A percentile compares a stretch with the other conserved stretches of the same genome.
These are phyloP conservation scores for Drosophila tropicalis DNA, from an alignment of 1,140 invertebrate genomes.

Conservation along the genomic window DNA sequence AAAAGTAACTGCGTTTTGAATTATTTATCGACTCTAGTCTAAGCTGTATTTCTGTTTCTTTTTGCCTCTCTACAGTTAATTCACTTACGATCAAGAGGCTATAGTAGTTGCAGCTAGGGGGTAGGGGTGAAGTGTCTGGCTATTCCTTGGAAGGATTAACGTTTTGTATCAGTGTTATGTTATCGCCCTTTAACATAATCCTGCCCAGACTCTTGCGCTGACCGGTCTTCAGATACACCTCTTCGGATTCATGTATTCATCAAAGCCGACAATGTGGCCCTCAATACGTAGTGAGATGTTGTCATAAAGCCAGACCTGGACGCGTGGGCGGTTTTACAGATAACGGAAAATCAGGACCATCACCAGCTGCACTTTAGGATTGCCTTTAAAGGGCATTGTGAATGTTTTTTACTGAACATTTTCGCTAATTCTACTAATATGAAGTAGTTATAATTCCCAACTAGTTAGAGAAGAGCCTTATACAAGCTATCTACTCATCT, in stretches of 20 bases:
- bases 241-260: conserved; percentile 99
- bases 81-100: conserved; percentile 47
- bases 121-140: conserved; percentile 15
- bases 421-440: conserved; percentile 22
- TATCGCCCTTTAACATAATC: conserved; percentile 96
- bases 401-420: conserved; percentile 17
- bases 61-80: conserved; percentile 46
- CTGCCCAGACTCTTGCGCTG: conserved; percentile 92
- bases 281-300: conserved; percentile 97
- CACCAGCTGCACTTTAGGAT: conserved; percentile 98
- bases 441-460: no score
- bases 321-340: conserved; percentile 95
- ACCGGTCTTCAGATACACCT: conserved; percentile 95
- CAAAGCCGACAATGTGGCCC: conserved; percentile 99
- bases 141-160: conserved; percentile 85
- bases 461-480: no score
- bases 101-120: conserved; percentile 19
- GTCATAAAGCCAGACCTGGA: conserved; percentile 99
- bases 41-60: no score
- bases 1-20: no score
- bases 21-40: no score
- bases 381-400: conserved; percentile 91
- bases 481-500: no score
- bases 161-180: conserved; percentile 98
- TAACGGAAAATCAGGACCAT: conserved; percentile 98